Evolutionary conservation across 2,888 invertebrate genomes (phyloP).

Genomic region (Idaea aversata): DNA sequence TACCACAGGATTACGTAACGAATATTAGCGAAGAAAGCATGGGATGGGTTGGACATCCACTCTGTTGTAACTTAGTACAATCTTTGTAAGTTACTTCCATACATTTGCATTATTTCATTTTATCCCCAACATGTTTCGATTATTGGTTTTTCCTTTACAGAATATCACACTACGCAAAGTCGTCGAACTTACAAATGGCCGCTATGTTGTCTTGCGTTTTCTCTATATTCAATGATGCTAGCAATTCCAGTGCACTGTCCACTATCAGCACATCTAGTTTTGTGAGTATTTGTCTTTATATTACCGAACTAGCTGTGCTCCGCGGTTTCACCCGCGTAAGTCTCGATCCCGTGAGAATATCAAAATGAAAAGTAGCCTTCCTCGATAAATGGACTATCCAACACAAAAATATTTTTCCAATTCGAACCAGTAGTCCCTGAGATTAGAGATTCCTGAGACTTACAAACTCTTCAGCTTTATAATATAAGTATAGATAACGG

Average conservation of each 20-base stretch:
- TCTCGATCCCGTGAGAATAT: too few species aligned
- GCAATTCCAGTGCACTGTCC: conserved; percentile 78
- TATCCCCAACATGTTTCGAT: neutral
- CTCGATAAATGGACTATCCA: too few species aligned
- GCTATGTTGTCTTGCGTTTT: conserved; percentile 96
- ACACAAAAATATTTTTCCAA: too few species aligned
- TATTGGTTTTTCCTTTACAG: conserved; percentile 59
- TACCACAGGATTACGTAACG: conserved; percentile 57
- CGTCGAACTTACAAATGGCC: conserved; percentile 94
- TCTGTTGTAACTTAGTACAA: conserved; percentile 91
- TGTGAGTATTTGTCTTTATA: conserved; percentile 44
- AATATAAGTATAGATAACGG: too few species aligned
- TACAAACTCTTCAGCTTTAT: too few species aligned
- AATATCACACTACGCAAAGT: conserved; percentile 89
- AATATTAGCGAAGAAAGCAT: conserved; percentile 81
- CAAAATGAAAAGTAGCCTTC: too few species aligned
- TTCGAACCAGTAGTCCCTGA: too few species aligned
- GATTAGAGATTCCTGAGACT: too few species aligned
- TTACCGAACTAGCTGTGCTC: neutral
- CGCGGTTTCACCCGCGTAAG: too few species aligned
- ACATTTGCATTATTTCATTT: neutral
- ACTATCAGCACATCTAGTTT: conserved; percentile 73
- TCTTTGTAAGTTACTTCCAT: conserved; percentile 84
- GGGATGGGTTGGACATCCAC: conserved; percentile 91
- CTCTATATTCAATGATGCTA: conserved; percentile 82